Base-by-base conservation (phyloP, 2,797 vertebrate species). In the Parambassis ranga region DNA sequence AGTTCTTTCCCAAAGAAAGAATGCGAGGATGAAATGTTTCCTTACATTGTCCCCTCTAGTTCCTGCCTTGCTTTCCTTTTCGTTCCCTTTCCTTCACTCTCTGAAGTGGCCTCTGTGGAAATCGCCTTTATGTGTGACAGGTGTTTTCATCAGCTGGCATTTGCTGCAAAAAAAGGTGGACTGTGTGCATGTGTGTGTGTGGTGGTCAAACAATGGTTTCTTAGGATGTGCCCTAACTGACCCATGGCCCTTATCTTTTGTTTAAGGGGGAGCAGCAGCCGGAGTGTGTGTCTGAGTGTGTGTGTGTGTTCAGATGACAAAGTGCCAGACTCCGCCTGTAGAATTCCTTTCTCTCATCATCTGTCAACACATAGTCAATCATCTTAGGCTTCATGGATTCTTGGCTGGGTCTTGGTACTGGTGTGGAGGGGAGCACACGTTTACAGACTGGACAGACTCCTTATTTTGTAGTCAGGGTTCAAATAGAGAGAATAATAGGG, bases 61-160 rank as follows among this genome's bases (percentile, higher is more conserved):
- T n/a, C n/a, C n/a, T n/a, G n/a, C n/a, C n/a, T n/a, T 42, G 10
- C 24, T 24, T 10, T 14, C 42, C 7, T 4, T 24, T 49, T 15
- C 37, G 20, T 33, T 46, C 5, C 20, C 6, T 4, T 11, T 37
- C 35, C 28, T 18, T 11, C 8, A 39, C n/a, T 43, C 30, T 49
- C 63, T 63, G 55, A 66, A 75, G 63, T 42, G 57, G 32, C 55
- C 24, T 61, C 22, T 52, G 51, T 62, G 47, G 30, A 67, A 65
- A 50, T 22, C 1, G 18, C 46, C 61, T 65, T 33, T 15, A 23
- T 41, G 28, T 64, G 58, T 67, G 65, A 70, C 84, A 84, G 82
- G 87, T 88, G 86, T 82, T 86, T 76, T 78, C 50, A 77, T 82
- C 79, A 81, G 72, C 72, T 77, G 61, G 57, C 64, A 47, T 77